Evolutionary conservation across 2,113 vertebrate species (phyloP).

Genomic region (Hymenochirus boettgeri): DNA sequence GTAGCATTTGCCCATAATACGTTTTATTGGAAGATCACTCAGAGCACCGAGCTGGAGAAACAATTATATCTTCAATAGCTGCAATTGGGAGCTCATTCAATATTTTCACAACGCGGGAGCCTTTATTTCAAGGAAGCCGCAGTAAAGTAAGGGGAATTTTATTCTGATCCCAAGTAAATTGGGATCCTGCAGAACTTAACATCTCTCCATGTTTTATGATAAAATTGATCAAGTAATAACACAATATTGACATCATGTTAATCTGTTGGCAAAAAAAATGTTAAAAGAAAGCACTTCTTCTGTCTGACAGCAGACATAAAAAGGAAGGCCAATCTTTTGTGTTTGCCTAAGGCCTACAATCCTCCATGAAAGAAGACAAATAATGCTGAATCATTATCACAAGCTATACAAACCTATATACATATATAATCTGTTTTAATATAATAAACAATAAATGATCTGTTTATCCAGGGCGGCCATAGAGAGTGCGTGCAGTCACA

Average conservation of each 20-base stretch:
- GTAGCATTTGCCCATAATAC: no score
- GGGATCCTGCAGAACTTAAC: not conserved
- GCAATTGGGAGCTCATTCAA: no score
- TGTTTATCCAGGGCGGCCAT: no score
- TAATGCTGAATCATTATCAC: constrained; percentile 29
- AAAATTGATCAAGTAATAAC: constrained; percentile 21
- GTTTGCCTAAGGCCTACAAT: constrained; percentile 20
- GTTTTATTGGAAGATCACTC: no score
- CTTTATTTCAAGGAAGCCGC: no score
- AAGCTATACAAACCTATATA: constrained; percentile 6
- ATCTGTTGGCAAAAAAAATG: constrained; percentile 28
- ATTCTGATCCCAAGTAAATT: not conserved
- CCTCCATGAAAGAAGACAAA: constrained; percentile 31
- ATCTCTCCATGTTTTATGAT: not conserved
- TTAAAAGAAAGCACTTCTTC: constrained; percentile 18
- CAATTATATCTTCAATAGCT: no score
- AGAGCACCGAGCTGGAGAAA: no score
- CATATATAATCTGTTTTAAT: no score
- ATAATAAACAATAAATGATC: no score
- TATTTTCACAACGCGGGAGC: no score
- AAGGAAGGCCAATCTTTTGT: constrained; percentile 3
- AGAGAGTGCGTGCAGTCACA: no score
- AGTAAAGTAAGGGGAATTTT: not conserved
- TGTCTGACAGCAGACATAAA: constrained; percentile 22
- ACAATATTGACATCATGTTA: constrained; percentile 32